A percentile compares a stretch with the other conserved stretches of the same genome.
phyloP scores from a whole-genome alignment of 1,140 invertebrate species.

The Drosophila baimaii region DNA sequence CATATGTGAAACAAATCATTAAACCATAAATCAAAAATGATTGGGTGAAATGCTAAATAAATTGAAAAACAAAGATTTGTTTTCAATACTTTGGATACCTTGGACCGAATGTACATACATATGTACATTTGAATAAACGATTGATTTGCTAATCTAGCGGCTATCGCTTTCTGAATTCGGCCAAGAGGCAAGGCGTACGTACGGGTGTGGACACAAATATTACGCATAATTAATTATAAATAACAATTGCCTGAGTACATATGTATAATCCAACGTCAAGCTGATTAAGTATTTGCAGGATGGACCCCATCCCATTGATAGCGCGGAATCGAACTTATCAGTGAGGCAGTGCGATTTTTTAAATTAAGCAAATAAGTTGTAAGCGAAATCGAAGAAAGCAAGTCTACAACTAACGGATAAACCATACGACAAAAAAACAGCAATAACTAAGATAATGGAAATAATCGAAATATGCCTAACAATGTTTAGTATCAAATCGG shows the following conservation, averaged over 20 bases:
- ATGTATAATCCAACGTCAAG: not conserved
- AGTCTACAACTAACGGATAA: not conserved
- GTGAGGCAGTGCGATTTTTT: not conserved
- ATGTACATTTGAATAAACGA: not conserved
- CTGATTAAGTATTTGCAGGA: constrained; percentile 6
- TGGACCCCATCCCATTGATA: too few species aligned
- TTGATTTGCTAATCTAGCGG: not conserved
- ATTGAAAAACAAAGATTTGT: not conserved
- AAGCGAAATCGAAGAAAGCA: not conserved
- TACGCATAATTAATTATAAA: constrained; percentile 2
- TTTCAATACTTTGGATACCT: not conserved
- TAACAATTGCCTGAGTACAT: not conserved
- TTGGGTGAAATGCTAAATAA: not conserved
- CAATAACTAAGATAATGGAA: not conserved
- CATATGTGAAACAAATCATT: not conserved
- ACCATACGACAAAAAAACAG: not conserved
- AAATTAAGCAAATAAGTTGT: not conserved
- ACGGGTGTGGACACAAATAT: not conserved
- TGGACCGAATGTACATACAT: not conserved
- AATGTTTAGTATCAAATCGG: constrained; percentile 5
- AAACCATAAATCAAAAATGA: not conserved
- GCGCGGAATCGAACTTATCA: not conserved
- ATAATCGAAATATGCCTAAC: not conserved
- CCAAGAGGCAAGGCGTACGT: not conserved
- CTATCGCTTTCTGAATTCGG: not conserved